Evolutionary conservation across 2,888 invertebrate genomes (phyloP).

Genomic region (Drosophila nr. medialis): DNA sequence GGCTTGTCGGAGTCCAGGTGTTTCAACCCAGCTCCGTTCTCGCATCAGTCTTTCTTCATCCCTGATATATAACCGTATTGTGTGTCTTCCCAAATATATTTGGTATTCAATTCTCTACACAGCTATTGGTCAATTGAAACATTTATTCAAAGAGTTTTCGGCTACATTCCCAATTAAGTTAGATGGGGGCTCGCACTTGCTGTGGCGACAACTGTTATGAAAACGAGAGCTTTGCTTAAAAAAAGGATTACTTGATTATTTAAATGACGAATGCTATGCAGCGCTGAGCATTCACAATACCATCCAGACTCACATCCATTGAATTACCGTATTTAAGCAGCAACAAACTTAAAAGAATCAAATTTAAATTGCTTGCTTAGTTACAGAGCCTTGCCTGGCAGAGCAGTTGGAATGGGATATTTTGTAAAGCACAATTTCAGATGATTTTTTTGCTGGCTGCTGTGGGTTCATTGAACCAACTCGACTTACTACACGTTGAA

Average conservation of each 20-base stretch:
- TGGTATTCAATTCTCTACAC: neutral
- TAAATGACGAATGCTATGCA: neutral
- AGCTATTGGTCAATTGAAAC: neutral
- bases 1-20: too few relatives aligned
- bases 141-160: neutral
- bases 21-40: too few relatives aligned
- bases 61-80: too few relatives aligned
- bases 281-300: neutral
- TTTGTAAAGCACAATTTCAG: slow-evolving; percentile 7
- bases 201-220: neutral
- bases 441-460: slow-evolving; percentile 9
- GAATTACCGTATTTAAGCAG: slow-evolving; percentile 6
- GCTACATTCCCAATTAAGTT: neutral
- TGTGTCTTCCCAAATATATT: neutral
- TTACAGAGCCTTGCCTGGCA: slow-evolving; percentile 8
- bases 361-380: slow-evolving; percentile 20
- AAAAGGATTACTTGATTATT: slow-evolving; percentile 6
- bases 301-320: neutral
- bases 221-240: neutral
- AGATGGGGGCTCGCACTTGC: too few relatives aligned
- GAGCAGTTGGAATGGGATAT: neutral
- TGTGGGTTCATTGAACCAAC: slow-evolving; percentile 11
- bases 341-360: neutral
- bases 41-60: too few relatives aligned
- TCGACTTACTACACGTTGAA: slow-evolving; percentile 11